phyloP scores from a whole-genome alignment of 2,888 invertebrate species.

The Limenitis arthemis region DNA sequence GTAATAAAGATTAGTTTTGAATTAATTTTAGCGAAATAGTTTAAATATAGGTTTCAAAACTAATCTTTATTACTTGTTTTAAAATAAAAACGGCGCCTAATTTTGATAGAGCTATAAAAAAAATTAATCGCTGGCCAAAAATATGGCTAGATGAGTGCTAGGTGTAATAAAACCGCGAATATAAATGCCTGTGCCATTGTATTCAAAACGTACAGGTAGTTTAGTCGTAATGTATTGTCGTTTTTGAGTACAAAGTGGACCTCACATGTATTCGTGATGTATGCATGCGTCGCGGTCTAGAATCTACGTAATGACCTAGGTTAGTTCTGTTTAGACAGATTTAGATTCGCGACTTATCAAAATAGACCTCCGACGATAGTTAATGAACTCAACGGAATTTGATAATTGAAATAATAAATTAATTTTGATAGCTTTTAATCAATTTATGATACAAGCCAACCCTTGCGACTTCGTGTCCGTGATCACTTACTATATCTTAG shows the following conservation, averaged over 20 bases:
- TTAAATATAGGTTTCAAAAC: too few relatives aligned
- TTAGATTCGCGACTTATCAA: too few relatives aligned
- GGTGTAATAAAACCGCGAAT: conserved; percentile 29
- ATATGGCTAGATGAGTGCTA: conserved; percentile 5
- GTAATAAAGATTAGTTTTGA: too few relatives aligned
- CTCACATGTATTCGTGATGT: conserved; percentile 41
- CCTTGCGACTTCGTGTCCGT: too few relatives aligned
- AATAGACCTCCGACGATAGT: too few relatives aligned
- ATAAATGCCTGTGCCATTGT: conserved; percentile 56
- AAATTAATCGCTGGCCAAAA: conserved; percentile 1
- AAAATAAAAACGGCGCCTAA: background rate
- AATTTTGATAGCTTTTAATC: too few relatives aligned
- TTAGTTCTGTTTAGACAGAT: conserved; percentile 28
- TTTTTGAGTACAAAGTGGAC: conserved; percentile 60
- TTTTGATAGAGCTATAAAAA: background rate
- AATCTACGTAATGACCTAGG: conserved; percentile 28
- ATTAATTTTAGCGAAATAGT: too few relatives aligned
- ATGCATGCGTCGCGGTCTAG: conserved; percentile 14
- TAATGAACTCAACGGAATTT: too few relatives aligned
- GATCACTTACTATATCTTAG: too few relatives aligned
- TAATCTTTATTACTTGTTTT: background rate
- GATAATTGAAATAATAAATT: too few relatives aligned
- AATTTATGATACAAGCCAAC: too few relatives aligned
- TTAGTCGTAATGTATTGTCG: conserved; percentile 44
- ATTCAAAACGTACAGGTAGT: conserved; percentile 58